A percentile compares a stretch with the other conserved stretches of the same genome.
These are phyloP conservation scores for Bombycilla garrulus DNA, from an alignment of 2,113 vertebrate species.

Conservation along the genomic window DNA sequence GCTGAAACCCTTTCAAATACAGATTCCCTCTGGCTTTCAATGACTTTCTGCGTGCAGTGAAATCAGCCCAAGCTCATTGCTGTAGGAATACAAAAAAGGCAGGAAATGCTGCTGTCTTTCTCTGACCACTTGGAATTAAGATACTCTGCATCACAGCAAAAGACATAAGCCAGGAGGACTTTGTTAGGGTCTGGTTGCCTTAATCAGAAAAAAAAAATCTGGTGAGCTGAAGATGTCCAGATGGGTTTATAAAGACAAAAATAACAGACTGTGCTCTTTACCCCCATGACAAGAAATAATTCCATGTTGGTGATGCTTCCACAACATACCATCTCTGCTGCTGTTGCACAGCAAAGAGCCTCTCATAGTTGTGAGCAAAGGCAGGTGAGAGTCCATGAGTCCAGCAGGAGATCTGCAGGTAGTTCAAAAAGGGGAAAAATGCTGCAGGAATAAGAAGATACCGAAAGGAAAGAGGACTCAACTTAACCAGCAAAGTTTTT, in stretches of 20 bases:
- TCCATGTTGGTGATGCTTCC: not conserved
- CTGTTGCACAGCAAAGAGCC: not conserved
- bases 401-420: not conserved
- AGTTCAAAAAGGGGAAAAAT: not conserved
- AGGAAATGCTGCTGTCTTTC: not conserved
- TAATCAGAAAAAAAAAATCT: slow-evolving; percentile 22
- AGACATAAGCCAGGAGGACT: slow-evolving; percentile 3
- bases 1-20: not conserved
- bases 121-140: not conserved
- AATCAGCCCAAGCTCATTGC: not conserved
- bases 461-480: not conserved
- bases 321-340: not conserved
- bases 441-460: not conserved
- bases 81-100: not conserved
- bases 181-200: not conserved
- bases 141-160: not conserved
- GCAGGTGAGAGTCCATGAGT: not conserved
- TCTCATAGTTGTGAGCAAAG: accelerated
- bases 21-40: not conserved
- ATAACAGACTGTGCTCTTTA: not conserved
- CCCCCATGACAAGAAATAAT: not conserved
- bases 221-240: slow-evolving; percentile 14
- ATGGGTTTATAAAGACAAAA: slow-evolving; percentile 16
- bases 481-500: not conserved
- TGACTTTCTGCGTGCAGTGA: not conserved